phyloP scores from a whole-genome alignment of 2,113 vertebrate genomes.

The Phaetusa simplex region DNA sequence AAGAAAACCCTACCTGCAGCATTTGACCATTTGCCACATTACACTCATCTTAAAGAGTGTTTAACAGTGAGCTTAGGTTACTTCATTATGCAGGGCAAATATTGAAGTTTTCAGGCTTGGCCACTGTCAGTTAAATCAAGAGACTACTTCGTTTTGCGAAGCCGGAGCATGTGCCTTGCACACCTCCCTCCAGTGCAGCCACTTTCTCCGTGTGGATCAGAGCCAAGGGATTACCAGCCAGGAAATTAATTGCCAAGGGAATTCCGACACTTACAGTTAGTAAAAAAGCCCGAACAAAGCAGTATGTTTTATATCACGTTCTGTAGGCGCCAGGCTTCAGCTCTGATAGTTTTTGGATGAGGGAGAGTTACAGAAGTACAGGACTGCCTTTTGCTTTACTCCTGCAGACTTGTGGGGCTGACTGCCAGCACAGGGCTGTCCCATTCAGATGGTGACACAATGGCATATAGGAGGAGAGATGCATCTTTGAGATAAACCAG shows the following conservation, averaged over 20 bases:
- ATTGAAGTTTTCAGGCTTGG: neutral
- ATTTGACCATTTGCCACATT: neutral
- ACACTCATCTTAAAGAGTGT: neutral
- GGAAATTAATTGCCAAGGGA: slow-evolving; percentile 55
- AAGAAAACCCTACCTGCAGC: neutral
- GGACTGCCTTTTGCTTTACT: neutral
- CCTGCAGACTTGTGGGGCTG: neutral
- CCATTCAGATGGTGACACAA: neutral
- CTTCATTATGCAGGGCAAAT: neutral
- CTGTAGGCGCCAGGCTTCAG: neutral
- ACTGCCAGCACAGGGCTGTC: neutral
- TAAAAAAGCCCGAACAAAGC: neutral
- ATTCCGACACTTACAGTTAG: neutral
- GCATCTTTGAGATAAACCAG: neutral
- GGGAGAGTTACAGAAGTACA: neutral
- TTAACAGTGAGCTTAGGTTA: neutral
- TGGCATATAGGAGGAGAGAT: neutral
- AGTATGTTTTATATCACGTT: neutral
- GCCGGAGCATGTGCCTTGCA: neutral
- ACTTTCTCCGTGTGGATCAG: neutral
- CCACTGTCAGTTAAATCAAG: neutral
- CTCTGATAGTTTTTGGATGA: neutral
- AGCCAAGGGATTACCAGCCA: slow-evolving; percentile 47
- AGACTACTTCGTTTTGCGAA: neutral
- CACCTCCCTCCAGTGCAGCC: neutral